phyloP scores from a whole-genome alignment of 1,140 invertebrate species.

The Tetramorium alpestre region DNA sequence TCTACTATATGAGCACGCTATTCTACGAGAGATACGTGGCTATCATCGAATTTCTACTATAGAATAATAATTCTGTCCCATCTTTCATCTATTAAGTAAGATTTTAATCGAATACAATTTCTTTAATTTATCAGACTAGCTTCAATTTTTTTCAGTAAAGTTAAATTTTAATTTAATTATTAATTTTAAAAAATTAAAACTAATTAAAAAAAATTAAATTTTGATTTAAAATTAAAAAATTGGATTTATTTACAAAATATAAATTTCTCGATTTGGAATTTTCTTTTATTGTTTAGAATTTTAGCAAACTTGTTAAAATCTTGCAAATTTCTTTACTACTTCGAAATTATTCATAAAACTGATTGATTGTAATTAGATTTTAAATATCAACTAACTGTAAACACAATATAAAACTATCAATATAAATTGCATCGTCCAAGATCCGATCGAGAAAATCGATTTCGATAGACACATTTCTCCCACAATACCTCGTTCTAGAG shows the following conservation, averaged over 20 bases:
- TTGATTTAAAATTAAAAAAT: neutral
- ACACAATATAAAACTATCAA: neutral
- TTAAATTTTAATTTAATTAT: neutral
- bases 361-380: neutral
- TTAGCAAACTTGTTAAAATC: neutral
- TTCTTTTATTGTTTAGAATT: neutral
- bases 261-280: neutral
- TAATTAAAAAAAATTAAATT: neutral
- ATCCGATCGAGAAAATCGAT: neutral
- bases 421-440: neutral
- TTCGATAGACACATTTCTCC: neutral
- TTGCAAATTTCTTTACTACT: neutral
- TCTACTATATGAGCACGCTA: constrained; percentile 11
- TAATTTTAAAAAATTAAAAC: too few species aligned
- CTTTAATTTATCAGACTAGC: neutral
- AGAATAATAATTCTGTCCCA: neutral
- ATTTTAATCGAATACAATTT: neutral
- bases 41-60: neutral
- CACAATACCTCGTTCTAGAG: constrained; percentile 20
- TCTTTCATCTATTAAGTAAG: neutral
- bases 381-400: neutral
- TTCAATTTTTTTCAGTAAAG: neutral
- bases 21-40: constrained; percentile 5
- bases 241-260: neutral
- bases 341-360: neutral